These are phyloP conservation scores for Trichogramma dendrolimi DNA, from an alignment of 2,888 invertebrate genomes.

Conservation along the genomic window DNA sequence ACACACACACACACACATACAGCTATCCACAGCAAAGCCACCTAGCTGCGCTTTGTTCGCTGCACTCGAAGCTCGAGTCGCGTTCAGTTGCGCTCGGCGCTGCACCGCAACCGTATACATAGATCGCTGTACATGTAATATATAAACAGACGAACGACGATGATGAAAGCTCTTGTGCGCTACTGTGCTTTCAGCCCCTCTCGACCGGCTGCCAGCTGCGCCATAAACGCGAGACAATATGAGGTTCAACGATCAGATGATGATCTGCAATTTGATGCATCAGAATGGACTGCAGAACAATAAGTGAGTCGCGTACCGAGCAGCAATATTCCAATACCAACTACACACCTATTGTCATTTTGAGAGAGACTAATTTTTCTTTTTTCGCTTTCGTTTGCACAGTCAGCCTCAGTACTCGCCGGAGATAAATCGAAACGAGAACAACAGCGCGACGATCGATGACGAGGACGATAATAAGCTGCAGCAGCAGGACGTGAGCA, in stretches of 20 bases:
- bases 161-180: neutral
- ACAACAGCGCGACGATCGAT: constrained; percentile 19
- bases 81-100: too few species aligned
- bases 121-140: neutral
- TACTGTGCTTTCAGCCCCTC: neutral
- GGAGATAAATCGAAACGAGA: constrained; percentile 38
- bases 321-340: neutral
- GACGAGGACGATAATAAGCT: constrained; percentile 22
- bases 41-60: neutral
- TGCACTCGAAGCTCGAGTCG: neutral
- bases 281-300: constrained; percentile 44
- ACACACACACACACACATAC: neutral
- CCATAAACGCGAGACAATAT: constrained; percentile 29
- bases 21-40: neutral
- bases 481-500: constrained; percentile 29
- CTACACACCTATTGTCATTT: too few species aligned
- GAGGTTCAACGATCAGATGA: constrained; percentile 41
- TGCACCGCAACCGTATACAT: too few species aligned
- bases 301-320: constrained; percentile 35
- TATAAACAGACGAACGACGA: neutral
- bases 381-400: constrained; percentile 11
- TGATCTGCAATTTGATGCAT: constrained; percentile 34
- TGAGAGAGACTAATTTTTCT: neutral
- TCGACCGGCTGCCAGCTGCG: constrained; percentile 19
- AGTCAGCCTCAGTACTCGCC: constrained; percentile 42